Percentiles rank a stretch among this genome's conserved stretches.
Evolutionary conservation across 1,140 invertebrate genomes (phyloP).

Genomic region (Eciton burchellii): DNA sequence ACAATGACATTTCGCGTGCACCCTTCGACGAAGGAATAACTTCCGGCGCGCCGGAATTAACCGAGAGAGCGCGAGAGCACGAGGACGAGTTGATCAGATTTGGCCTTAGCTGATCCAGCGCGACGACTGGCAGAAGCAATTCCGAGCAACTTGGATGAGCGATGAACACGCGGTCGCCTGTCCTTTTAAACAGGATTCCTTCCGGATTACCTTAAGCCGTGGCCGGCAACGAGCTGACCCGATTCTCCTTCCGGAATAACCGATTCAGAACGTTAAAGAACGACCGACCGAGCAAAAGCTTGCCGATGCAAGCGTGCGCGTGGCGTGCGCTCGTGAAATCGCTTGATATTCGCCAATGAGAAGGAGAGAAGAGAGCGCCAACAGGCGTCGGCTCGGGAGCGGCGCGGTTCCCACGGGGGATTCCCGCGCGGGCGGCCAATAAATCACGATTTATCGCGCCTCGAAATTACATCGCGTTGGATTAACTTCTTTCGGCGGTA

Average conservation of each 20-base stretch:
- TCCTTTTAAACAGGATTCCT: too few relatives aligned
- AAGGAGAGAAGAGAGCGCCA: not conserved
- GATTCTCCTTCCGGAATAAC: too few relatives aligned
- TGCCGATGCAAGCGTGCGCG: too few relatives aligned
- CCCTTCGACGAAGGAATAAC: not conserved
- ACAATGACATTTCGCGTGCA: conserved; percentile 22
- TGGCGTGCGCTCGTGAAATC: not conserved
- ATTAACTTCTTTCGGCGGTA: conserved; percentile 49
- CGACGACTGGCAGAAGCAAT: not conserved
- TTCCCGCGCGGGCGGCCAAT: not conserved
- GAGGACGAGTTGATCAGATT: not conserved
- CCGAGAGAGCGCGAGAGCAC: not conserved
- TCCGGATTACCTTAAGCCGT: too few relatives aligned
- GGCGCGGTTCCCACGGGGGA: not conserved
- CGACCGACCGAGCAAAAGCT: too few relatives aligned
- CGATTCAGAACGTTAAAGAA: too few relatives aligned
- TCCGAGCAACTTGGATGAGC: not conserved
- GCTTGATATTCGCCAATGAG: not conserved
- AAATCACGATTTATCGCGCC: conserved; percentile 35
- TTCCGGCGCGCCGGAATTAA: not conserved
- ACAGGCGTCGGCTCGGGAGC: not conserved
- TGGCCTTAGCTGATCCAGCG: not conserved
- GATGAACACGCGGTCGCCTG: not conserved
- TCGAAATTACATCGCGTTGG: conserved; percentile 19
- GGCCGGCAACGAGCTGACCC: too few relatives aligned